Percentiles rank a stretch among this genome's conserved stretches.
Evolutionary conservation across 2,113 vertebrate species (phyloP).

Genomic region (Dromiciops gliroides): DNA sequence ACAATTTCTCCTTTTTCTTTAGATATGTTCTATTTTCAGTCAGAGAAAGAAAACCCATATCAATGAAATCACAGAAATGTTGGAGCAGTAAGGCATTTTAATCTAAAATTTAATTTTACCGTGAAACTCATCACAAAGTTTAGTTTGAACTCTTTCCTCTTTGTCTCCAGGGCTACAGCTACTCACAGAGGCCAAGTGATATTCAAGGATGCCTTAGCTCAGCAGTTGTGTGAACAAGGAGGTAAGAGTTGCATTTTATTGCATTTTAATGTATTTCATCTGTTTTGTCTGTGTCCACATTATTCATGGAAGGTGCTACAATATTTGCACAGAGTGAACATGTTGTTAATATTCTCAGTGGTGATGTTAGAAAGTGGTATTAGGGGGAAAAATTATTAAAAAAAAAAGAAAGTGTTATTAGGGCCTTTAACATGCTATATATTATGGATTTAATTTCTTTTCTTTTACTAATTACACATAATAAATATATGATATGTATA

Average conservation of each 20-base stretch:
- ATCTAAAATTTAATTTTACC: not conserved
- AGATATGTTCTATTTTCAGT: not conserved
- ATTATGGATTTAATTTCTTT: not conserved
- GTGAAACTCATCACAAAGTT: not conserved
- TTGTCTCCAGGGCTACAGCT: conserved; percentile 92
- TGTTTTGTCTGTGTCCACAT: conserved; percentile 14
- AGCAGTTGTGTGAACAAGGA: conserved; percentile 98
- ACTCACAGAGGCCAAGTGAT: conserved; percentile 97
- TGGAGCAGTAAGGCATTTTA: not conserved
- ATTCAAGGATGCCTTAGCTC: conserved; percentile 98
- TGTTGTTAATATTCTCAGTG: conserved; percentile 30
- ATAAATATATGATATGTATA: not conserved
- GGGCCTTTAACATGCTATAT: not conserved
- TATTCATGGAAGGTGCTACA: conserved; percentile 24
- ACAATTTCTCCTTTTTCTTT: not conserved
- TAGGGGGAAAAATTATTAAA: no score
- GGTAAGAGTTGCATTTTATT: conserved; percentile 87
- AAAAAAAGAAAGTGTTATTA: not conserved
- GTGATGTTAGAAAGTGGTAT: not conserved
- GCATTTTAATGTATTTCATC: conserved; percentile 42
- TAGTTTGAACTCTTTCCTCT: conserved; percentile 59
- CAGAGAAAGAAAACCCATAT: not conserved
- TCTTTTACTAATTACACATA: not conserved
- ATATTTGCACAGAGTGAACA: not conserved
- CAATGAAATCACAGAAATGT: not conserved